Evolutionary conservation across 1,140 invertebrate genomes (phyloP).

Genomic region (Ctenoplectra terminalis): DNA sequence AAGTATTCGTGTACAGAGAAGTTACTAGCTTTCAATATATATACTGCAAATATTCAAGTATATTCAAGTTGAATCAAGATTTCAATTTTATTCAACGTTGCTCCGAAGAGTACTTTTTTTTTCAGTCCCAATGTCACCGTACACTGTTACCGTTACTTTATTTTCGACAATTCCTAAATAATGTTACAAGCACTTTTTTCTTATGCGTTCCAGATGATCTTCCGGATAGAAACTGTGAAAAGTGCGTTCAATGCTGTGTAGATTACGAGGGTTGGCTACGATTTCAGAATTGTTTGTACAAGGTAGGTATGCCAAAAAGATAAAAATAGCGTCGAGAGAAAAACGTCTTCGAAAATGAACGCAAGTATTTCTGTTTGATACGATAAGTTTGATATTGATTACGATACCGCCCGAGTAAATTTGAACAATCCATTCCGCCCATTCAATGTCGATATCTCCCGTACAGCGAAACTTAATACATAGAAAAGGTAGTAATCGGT

Average conservation of each 20-base stretch:
- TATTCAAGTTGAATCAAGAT: too few species aligned
- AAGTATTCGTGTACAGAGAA: not conserved
- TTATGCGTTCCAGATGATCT: constrained; percentile 87
- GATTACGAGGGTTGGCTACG: constrained; percentile 93
- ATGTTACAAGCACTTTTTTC: not conserved
- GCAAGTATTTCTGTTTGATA: not conserved
- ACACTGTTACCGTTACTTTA: too few species aligned
- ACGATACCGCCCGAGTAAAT: too few species aligned
- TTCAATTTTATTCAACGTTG: too few species aligned
- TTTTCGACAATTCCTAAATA: not conserved
- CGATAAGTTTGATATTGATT: constrained; percentile 3
- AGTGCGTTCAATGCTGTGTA: constrained; percentile 92
- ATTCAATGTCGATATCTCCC: too few species aligned
- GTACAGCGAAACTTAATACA: too few species aligned
- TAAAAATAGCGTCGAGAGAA: not conserved
- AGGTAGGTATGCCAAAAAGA: constrained; percentile 72
- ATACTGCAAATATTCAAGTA: too few species aligned
- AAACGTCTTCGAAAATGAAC: not conserved
- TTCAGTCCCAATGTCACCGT: too few species aligned
- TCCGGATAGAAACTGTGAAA: constrained; percentile 93
- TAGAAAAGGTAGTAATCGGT: too few species aligned
- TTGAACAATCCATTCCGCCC: too few species aligned
- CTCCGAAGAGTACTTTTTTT: too few species aligned
- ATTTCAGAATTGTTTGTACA: constrained; percentile 92
- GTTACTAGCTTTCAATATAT: too few species aligned